phyloP scores from a whole-genome alignment of 1,140 invertebrate genomes.

The Leguminivora glycinivorella region DNA sequence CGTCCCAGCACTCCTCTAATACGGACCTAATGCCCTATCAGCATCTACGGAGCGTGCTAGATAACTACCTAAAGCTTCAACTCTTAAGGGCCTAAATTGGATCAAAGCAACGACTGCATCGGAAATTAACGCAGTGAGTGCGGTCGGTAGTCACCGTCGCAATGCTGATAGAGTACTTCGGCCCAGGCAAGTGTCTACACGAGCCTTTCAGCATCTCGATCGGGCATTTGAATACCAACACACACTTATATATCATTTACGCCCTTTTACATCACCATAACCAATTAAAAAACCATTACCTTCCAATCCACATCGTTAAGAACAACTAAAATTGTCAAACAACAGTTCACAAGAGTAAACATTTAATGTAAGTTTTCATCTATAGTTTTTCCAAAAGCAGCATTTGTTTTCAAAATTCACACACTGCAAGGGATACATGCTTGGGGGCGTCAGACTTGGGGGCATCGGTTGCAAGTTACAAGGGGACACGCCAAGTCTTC shows the following conservation, averaged over 20 bases:
- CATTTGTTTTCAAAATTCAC: slow-evolving; percentile 61
- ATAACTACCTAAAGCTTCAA: slow-evolving; percentile 66
- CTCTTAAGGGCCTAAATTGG: slow-evolving; percentile 55
- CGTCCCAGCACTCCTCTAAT: slow-evolving; percentile 39
- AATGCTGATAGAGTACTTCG: slow-evolving; percentile 75
- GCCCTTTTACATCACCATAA: slow-evolving; percentile 73
- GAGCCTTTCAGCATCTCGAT: slow-evolving; percentile 74
- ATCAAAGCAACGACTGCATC: slow-evolving; percentile 53
- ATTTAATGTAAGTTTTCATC: slow-evolving; percentile 68
- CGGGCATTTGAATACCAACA: slow-evolving; percentile 79
- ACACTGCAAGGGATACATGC: slow-evolving; percentile 73
- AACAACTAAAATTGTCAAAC: slow-evolving; percentile 74
- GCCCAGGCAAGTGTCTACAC: slow-evolving; percentile 56
- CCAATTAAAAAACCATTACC: slow-evolving; percentile 76
- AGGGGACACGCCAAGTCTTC: slow-evolving; percentile 57
- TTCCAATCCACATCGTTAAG: slow-evolving; percentile 76
- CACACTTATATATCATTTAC: slow-evolving; percentile 70
- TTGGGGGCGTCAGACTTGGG: slow-evolving; percentile 53
- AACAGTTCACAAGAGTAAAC: slow-evolving; percentile 72
- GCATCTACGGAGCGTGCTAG: slow-evolving; percentile 76
- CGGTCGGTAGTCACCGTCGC: slow-evolving; percentile 68
- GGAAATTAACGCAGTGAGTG: slow-evolving; percentile 44
- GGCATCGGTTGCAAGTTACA: slow-evolving; percentile 37
- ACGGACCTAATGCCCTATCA: slow-evolving; percentile 76
- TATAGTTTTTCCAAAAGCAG: slow-evolving; percentile 67